Conservation (phyloP, 2,888 invertebrate species). For the Nomada flava region DNA sequence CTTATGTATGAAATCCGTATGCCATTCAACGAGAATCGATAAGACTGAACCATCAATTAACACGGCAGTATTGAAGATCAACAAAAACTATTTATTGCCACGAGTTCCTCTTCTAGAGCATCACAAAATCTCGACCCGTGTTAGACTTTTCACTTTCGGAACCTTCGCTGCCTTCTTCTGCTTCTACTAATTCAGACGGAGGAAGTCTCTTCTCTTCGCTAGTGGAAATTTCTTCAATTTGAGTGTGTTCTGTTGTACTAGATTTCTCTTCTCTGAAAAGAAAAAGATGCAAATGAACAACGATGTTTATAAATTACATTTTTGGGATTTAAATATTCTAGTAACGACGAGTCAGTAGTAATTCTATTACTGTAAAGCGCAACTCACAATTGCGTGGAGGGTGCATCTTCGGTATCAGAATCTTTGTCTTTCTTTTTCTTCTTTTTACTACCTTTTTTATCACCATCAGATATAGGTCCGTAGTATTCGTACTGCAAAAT, state of each 20-base stretch:
- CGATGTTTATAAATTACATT: background rate
- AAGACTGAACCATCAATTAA: slow-evolving; percentile 60
- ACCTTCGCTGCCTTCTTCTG: slow-evolving; percentile 82
- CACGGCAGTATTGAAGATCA: slow-evolving; percentile 48
- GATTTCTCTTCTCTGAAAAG: slow-evolving; percentile 67
- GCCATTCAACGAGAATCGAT: slow-evolving; percentile 48
- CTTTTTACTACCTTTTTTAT: slow-evolving; percentile 86
- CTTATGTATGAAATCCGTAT: slow-evolving; percentile 29
- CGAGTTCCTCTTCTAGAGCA: slow-evolving; percentile 87
- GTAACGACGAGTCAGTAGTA: background rate
- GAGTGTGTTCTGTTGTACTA: slow-evolving; percentile 49
- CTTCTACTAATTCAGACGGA: slow-evolving; percentile 67
- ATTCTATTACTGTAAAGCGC: background rate
- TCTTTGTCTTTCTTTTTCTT: slow-evolving; percentile 93
- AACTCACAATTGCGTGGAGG: slow-evolving; percentile 54
- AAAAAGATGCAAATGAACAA: background rate
- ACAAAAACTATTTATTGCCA: slow-evolving; percentile 63
- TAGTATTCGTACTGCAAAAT: slow-evolving; percentile 91
- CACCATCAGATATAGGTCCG: slow-evolving; percentile 86
- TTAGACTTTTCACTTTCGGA: slow-evolving; percentile 94
- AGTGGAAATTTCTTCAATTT: slow-evolving; percentile 64
- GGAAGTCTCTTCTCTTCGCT: slow-evolving; percentile 66
- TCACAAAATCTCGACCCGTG: slow-evolving; percentile 95
- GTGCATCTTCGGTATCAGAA: slow-evolving; percentile 89
- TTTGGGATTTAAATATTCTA: background rate